A percentile compares a stretch with the other conserved stretches of the same genome.
phyloP scores from a whole-genome alignment of 2,797 vertebrate species.

The Pelodytes ibericus region DNA sequence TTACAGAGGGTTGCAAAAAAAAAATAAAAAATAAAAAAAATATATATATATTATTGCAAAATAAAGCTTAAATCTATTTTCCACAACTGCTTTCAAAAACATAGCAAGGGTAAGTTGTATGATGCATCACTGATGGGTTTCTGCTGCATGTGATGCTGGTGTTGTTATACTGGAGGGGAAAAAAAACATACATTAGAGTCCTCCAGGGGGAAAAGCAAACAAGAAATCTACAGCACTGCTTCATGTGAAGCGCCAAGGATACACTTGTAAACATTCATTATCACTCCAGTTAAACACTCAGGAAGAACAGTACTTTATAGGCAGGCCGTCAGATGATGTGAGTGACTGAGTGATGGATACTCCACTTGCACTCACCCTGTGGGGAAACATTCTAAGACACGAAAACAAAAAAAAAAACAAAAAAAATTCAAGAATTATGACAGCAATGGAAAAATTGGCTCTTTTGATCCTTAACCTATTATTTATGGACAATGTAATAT shows the following conservation, averaged over 20 bases:
- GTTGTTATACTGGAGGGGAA: constrained; percentile 19
- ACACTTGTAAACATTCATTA: constrained; percentile 42
- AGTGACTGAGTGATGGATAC: constrained; percentile 11
- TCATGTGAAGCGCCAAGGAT: constrained; percentile 49
- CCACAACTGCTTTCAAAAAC: neutral
- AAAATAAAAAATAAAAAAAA: too few species aligned
- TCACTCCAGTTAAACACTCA: constrained; percentile 42
- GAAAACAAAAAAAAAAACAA: too few species aligned
- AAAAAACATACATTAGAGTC: neutral
- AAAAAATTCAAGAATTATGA: too few species aligned
- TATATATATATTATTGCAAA: too few species aligned
- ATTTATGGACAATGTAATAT: too few species aligned
- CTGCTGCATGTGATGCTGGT: neutral
- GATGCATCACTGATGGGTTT: constrained; percentile 12
- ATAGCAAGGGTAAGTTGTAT: neutral
- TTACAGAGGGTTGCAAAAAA: too few species aligned
- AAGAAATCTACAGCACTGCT: constrained; percentile 27
- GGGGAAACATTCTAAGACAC: constrained; percentile 3
- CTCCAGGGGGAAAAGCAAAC: constrained; percentile 34
- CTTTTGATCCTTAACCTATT: too few species aligned
- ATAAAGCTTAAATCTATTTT: neutral
- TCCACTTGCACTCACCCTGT: neutral
- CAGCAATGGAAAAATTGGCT: too few species aligned
- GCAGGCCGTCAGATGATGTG: constrained; percentile 33
- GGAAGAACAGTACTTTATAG: constrained; percentile 15